These are phyloP conservation scores for Morpho deidamia DNA, from an alignment of 2,888 invertebrate genomes.

Conservation along the genomic window DNA sequence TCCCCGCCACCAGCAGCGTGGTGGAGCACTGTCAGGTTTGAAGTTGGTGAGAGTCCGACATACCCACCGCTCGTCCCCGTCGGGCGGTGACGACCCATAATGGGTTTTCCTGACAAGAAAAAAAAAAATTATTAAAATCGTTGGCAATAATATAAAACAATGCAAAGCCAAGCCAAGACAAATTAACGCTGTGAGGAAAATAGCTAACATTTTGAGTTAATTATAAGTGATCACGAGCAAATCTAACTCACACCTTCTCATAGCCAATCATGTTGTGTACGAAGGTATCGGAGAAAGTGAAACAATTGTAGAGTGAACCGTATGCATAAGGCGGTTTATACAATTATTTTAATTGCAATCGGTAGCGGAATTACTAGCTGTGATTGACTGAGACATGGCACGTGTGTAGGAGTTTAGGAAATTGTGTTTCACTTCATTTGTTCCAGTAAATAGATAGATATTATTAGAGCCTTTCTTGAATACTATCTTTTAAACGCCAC, in stretches of 20 bases:
- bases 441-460: background rate
- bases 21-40: too few relatives aligned
- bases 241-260: conserved; percentile 33
- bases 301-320: background rate
- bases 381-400: conserved; percentile 2
- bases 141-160: too few relatives aligned
- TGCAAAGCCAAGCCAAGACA: too few relatives aligned
- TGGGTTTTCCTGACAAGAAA: too few relatives aligned
- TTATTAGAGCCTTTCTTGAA: too few relatives aligned
- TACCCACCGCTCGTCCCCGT: too few relatives aligned
- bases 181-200: too few relatives aligned
- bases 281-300: conserved; percentile 44
- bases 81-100: too few relatives aligned
- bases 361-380: conserved; percentile 4
- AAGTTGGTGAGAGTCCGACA: too few relatives aligned
- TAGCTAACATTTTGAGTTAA: conserved; percentile 13
- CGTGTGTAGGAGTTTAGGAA: background rate
- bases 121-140: too few relatives aligned
- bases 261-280: conserved; percentile 41
- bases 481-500: too few relatives aligned
- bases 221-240: conserved; percentile 47
- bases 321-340: background rate
- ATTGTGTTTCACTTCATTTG: conserved; percentile 3
- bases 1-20: too few relatives aligned
- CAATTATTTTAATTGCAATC: background rate